A percentile compares a stretch with the other conserved stretches of the same genome.
Evolutionary conservation across 1,140 invertebrate genomes (phyloP).

Genomic region (Polypedilum pembai): DNA sequence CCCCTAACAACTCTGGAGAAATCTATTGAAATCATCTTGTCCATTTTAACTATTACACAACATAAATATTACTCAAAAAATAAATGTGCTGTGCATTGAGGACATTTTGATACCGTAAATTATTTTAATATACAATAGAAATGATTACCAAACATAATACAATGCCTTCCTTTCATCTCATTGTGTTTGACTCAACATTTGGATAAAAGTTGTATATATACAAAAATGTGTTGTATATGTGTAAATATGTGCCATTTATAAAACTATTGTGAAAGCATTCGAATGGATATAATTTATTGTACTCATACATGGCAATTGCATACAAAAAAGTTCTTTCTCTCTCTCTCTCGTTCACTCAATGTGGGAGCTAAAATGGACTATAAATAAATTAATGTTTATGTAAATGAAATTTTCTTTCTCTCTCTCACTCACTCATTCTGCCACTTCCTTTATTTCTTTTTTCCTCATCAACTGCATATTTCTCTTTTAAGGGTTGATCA

Average conservation of each 20-base stretch:
- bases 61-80: neutral
- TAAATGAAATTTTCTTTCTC: conserved; percentile 2
- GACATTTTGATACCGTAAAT: conserved; percentile 13
- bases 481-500: no score
- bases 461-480: neutral
- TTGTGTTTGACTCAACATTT: neutral
- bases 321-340: neutral
- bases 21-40: no score
- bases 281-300: conserved; percentile 16
- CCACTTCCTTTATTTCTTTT: neutral
- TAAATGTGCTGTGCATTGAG: neutral
- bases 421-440: no score
- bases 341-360: no score
- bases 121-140: conserved; percentile 1
- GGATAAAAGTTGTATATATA: neutral
- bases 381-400: conserved; percentile 14
- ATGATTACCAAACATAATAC: neutral
- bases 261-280: conserved; percentile 3
- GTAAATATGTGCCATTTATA: neutral
- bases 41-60: neutral
- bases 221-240: neutral
- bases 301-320: neutral
- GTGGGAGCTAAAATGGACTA: neutral
- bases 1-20: no score
- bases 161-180: conserved; percentile 3